Percentiles rank a stretch among this genome's conserved stretches.
These are phyloP conservation scores for Staurois parvus DNA, from an alignment of 2,797 vertebrate species.

Conservation along the genomic window DNA sequence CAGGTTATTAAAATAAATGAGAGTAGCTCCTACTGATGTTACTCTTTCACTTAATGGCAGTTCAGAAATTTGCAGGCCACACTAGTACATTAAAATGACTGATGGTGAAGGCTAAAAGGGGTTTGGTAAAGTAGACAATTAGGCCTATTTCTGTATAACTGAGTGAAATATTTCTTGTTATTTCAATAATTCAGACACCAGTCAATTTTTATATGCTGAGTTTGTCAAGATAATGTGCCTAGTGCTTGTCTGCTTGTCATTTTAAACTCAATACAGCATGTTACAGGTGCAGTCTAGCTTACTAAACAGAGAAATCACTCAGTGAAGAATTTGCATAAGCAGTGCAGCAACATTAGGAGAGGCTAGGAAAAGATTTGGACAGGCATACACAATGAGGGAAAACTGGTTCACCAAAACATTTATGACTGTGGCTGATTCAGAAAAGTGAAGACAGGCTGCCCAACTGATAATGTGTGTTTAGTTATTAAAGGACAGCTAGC, in stretches of 20 bases:
- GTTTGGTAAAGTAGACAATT: slow-evolving; percentile 98
- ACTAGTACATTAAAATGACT: slow-evolving; percentile 85
- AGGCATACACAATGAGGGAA: slow-evolving; percentile 55
- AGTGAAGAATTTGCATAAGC: slow-evolving; percentile 77
- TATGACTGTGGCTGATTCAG: slow-evolving; percentile 23
- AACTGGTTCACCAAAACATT: slow-evolving; percentile 20
- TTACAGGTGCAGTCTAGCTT: slow-evolving; percentile 84
- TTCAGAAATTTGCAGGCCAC: slow-evolving; percentile 86
- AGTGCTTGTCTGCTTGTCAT: slow-evolving; percentile 92
- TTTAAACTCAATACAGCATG: slow-evolving; percentile 89
- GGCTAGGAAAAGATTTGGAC: slow-evolving; percentile 67
- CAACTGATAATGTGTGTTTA: too few species aligned
- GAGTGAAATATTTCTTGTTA: slow-evolving; percentile 97
- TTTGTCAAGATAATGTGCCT: slow-evolving; percentile 95
- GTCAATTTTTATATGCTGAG: slow-evolving; percentile 92
- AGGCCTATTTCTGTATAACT: slow-evolving; percentile 88
- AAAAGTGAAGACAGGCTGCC: not conserved
- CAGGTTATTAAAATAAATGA: slow-evolving; percentile 99
- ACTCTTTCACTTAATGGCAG: slow-evolving; percentile 88
- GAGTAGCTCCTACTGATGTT: slow-evolving; percentile 84
- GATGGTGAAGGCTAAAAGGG: slow-evolving; percentile 89
- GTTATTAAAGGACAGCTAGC: not conserved
- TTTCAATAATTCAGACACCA: slow-evolving; percentile 96
- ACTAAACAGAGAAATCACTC: slow-evolving; percentile 81
- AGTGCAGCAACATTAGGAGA: slow-evolving; percentile 72